Percentiles rank a stretch among this genome's conserved stretches.
These are phyloP conservation scores for Myiotriccus ornatus DNA, from an alignment of 2,797 vertebrate species.

Conservation along the genomic window DNA sequence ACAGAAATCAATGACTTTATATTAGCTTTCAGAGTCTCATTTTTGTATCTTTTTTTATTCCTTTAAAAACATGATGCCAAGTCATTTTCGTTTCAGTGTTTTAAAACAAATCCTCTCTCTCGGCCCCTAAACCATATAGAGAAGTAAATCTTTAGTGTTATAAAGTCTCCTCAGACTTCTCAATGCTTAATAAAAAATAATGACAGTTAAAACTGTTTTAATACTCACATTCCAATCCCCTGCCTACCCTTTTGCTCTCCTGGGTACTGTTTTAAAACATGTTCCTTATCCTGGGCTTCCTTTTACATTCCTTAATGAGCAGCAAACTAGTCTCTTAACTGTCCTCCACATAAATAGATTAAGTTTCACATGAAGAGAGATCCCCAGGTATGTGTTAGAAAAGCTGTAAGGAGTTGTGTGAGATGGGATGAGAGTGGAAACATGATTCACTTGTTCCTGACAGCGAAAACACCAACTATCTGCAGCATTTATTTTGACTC, in stretches of 20 bases:
- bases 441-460: constrained; percentile 18
- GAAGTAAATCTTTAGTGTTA: not conserved
- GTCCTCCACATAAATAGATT: constrained; percentile 40
- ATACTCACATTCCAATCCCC: constrained; percentile 2
- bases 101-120: not conserved
- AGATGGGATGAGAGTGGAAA: not conserved
- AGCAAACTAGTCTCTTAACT: constrained; percentile 26
- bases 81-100: not conserved
- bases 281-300: constrained; percentile 32
- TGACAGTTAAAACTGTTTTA: constrained; percentile 47
- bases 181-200: constrained; percentile 55
- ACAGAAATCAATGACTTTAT: not conserved
- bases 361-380: constrained; percentile 49
- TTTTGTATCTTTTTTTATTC: not conserved
- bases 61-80: not conserved
- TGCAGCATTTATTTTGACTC: constrained; percentile 33
- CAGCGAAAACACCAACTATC: constrained; percentile 13
- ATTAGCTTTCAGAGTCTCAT: not conserved
- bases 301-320: constrained; percentile 55
- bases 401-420: not conserved
- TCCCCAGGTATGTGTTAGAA: constrained; percentile 45
- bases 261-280: not conserved
- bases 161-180: not conserved
- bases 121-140: not conserved
- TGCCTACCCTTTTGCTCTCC: constrained; percentile 4